Evolutionary conservation across 2,888 invertebrate species (phyloP), one percentile per base, ranked within the genome.

Genomic region (Teleogryllus oceanicus): DNA sequence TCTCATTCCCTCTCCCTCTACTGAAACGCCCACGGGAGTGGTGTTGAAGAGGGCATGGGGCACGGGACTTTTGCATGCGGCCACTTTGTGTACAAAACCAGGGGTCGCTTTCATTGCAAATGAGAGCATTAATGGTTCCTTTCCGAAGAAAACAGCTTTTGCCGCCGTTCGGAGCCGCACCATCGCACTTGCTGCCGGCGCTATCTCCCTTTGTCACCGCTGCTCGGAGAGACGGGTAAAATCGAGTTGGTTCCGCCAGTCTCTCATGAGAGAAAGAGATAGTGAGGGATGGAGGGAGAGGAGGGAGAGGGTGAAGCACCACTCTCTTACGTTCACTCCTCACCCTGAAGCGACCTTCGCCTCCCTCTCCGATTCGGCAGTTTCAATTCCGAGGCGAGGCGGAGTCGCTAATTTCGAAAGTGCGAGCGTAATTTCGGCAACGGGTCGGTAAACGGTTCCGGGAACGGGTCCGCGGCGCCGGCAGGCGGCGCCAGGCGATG

Each of bases 91-190:
- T 62, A 62, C 62, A 62, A 62, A n/a, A 13, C 62, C 62, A 18
- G 16, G 62, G 62, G 62, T n/a, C 62, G 62, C 62, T 62, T 62
- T 62, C 62, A 62, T 62, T 62, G 62, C 62, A 62, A 62, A 62
- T n/a, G 62, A 62, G 62, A 62, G 62, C 13, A n/a, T n/a, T 62
- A 62, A 62, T 62, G 62, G 62, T 62, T 62, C 16, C 62, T 62
- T 62, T 62, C n/a, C 62, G 62, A 62, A 62, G 62, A 62, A 62
- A 62, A 62, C n/a, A 62, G 62, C 16, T n/a, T 62, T 62, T 62
- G 37, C 37, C 37, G 1, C 37, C 37, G 37, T 37, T 37, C 37
- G 37, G 37, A 8, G 37, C 8, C 37, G 37, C 37, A 5, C 37
- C 37, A 37, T 5, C 37, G 37, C 37, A 37, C 37, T 37, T 37